Percentiles rank a stretch among this genome's conserved stretches.
phyloP scores from a whole-genome alignment of 2,113 vertebrate genomes.

The Clarias macrocephalus region DNA sequence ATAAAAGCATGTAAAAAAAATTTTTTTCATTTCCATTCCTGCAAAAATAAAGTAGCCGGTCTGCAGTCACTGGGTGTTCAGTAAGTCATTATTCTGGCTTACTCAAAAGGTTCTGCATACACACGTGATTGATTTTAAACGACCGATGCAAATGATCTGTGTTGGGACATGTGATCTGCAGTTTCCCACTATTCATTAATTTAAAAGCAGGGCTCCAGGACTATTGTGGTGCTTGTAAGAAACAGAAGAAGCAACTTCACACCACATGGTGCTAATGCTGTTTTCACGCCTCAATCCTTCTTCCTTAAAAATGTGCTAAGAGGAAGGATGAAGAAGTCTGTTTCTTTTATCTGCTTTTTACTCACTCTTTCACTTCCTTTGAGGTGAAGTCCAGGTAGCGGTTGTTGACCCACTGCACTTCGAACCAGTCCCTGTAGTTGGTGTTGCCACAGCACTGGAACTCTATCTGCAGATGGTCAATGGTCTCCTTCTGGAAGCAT shows the following conservation, averaged over 20 bases:
- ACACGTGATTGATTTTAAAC: neutral
- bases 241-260: neutral
- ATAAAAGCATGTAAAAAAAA: neutral
- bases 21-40: neutral
- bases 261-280: neutral
- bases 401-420: slow-evolving; percentile 83
- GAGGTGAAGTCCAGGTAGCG: slow-evolving; percentile 79
- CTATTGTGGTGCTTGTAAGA: neutral
- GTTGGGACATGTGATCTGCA: neutral
- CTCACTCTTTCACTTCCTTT: slow-evolving; percentile 83
- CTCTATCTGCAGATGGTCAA: slow-evolving; percentile 81
- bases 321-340: neutral
- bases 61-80: neutral
- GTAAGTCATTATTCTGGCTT: neutral
- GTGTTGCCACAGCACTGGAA: slow-evolving; percentile 82
- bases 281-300: neutral
- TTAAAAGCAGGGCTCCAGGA: neutral
- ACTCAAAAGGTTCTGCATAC: neutral
- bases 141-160: neutral
- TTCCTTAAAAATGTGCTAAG: neutral
- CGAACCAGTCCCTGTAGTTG: slow-evolving; percentile 84
- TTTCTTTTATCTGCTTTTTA: slow-evolving; percentile 37
- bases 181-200: neutral
- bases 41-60: neutral
- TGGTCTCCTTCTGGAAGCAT: slow-evolving; percentile 81